Conservation (phyloP, 2,113 vertebrate genomes). For the Athene cunicularia region DNA sequence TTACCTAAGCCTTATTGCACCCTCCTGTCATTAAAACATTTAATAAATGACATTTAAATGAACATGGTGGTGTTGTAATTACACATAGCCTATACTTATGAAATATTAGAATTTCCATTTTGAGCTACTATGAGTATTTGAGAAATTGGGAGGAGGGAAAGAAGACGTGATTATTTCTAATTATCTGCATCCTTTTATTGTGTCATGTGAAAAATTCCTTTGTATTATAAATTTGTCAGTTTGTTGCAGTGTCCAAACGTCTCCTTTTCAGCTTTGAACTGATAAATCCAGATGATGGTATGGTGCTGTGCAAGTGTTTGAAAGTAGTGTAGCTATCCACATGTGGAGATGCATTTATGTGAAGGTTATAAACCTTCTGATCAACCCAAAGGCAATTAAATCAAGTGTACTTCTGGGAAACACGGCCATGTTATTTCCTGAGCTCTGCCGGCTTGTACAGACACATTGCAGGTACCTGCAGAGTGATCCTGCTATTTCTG, state of each 20-base stretch:
- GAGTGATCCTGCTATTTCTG: neutral
- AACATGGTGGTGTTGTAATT: neutral
- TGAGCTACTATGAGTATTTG: neutral
- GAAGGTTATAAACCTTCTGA: neutral
- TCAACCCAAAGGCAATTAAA: neutral
- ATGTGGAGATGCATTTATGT: neutral
- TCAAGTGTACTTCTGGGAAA: neutral
- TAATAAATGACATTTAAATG: neutral
- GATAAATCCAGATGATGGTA: neutral
- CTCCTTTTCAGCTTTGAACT: neutral
- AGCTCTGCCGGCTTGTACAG: neutral
- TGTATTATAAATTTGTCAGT: neutral
- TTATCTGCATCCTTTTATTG: neutral
- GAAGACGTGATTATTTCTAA: neutral
- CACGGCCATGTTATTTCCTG: neutral
- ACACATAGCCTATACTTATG: neutral
- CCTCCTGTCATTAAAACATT: neutral
- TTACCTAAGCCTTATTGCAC: neutral
- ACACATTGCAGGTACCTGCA: neutral
- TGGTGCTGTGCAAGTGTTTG: neutral
- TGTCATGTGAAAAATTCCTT: neutral
- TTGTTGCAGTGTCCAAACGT: neutral
- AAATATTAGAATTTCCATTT: neutral
- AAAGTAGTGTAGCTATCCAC: neutral
- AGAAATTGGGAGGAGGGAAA: neutral